A percentile compares a stretch with the other conserved stretches of the same genome.
These are phyloP conservation scores for Acipenser transmontanus DNA, from an alignment of 2,797 vertebrate species.

Conservation along the genomic window DNA sequence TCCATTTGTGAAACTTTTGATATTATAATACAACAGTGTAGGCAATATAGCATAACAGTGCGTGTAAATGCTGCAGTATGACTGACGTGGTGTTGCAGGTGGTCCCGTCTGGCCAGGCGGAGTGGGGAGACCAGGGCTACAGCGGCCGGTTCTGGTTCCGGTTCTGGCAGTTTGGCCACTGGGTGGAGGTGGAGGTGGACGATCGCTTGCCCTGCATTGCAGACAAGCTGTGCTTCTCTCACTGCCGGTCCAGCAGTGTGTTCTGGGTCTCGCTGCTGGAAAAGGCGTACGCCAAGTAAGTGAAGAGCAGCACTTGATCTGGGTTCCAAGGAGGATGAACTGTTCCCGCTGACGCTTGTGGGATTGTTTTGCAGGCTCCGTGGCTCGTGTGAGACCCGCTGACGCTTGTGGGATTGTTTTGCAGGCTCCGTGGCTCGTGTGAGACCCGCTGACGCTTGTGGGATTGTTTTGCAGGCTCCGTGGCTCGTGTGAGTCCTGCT, in stretches of 20 bases:
- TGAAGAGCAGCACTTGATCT: constrained; percentile 1
- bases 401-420: too few relatives aligned
- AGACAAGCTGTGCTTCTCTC: constrained; percentile 82
- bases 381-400: too few relatives aligned
- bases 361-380: too few relatives aligned
- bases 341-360: too few relatives aligned
- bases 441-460: too few relatives aligned
- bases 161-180: constrained; percentile 83
- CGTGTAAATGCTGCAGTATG: too few relatives aligned
- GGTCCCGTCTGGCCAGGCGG: constrained; percentile 73
- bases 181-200: constrained; percentile 82
- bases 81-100: constrained; percentile 54
- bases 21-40: too few relatives aligned
- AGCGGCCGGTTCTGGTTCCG: constrained; percentile 71
- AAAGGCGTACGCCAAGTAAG: constrained; percentile 93
- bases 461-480: too few relatives aligned
- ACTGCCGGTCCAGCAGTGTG: constrained; percentile 72
- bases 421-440: too few relatives aligned
- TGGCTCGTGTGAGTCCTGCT: too few relatives aligned
- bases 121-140: constrained; percentile 73
- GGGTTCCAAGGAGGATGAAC: background rate
- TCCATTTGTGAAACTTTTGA: too few relatives aligned
- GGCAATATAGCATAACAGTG: too few relatives aligned
- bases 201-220: constrained; percentile 84
- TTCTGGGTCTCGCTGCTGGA: constrained; percentile 95